phyloP scores from a whole-genome alignment of 2,888 invertebrate genomes.

The Acanthosepion pharaonis region DNA sequence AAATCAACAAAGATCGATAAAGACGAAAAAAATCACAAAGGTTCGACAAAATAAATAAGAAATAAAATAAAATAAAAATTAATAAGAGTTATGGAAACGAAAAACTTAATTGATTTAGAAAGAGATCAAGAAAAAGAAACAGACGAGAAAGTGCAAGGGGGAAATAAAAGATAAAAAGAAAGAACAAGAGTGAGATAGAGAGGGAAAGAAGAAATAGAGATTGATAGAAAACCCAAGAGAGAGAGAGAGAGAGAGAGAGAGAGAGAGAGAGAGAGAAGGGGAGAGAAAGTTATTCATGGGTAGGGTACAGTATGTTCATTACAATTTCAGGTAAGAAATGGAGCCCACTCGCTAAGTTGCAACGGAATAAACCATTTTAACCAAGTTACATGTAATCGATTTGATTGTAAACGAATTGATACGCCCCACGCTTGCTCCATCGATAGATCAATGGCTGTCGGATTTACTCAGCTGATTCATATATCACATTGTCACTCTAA shows the following conservation, averaged over 20 bases:
- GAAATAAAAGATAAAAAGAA: too few species aligned
- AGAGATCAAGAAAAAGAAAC: too few species aligned
- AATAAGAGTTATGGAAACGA: too few species aligned
- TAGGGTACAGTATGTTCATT: background rate
- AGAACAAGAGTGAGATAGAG: too few species aligned
- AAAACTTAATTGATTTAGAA: too few species aligned
- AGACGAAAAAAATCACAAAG: background rate
- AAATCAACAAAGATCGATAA: background rate
- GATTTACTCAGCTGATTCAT: background rate
- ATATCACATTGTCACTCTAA: constrained; percentile 33
- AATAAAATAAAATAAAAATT: too few species aligned
- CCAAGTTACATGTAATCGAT: background rate
- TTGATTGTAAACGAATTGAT: background rate
- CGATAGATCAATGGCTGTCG: background rate
- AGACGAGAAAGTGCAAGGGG: too few species aligned
- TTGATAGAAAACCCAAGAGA: background rate
- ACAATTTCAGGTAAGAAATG: background rate
- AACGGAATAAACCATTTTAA: background rate
- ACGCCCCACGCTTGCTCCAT: background rate
- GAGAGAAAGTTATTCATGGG: background rate
- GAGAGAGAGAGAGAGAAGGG: background rate
- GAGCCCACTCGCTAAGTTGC: too few species aligned
- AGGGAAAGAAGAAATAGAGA: too few species aligned
- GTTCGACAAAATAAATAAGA: background rate
- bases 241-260: background rate